Evolutionary conservation across 2,113 vertebrate species (phyloP).

Genomic region (Cepphus grylle): DNA sequence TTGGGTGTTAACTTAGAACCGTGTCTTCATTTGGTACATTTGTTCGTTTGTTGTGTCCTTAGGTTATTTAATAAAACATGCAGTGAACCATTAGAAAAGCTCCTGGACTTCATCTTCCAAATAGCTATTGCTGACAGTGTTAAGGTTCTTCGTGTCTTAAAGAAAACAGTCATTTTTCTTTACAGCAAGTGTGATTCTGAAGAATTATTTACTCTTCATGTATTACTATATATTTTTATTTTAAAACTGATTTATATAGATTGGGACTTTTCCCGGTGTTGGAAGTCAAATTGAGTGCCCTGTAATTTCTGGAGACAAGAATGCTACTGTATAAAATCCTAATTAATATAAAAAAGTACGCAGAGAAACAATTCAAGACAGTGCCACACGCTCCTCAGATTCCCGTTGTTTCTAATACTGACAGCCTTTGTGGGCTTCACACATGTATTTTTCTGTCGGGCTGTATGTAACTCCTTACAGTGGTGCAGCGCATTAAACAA

Average conservation of each 20-base stretch:
- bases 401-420: not conserved
- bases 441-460: not conserved
- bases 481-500: not conserved
- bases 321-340: not conserved
- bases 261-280: not conserved
- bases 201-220: not conserved
- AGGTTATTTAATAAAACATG: conserved; percentile 38
- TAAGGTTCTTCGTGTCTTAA: not conserved
- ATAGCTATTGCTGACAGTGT: not conserved
- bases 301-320: not conserved
- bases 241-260: not conserved
- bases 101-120: not conserved
- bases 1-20: conserved; percentile 4
- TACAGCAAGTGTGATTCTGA: not conserved
- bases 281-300: not conserved
- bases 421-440: not conserved
- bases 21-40: not conserved
- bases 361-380: not conserved
- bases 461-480: not conserved
- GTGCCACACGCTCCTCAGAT: not conserved
- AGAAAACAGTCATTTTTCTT: not conserved
- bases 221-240: not conserved
- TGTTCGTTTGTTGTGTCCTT: conserved; percentile 17
- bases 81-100: not conserved
- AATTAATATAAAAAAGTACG: not conserved